Evolutionary conservation across 2,888 invertebrate species (phyloP).

Genomic region (Apodemia zela): DNA sequence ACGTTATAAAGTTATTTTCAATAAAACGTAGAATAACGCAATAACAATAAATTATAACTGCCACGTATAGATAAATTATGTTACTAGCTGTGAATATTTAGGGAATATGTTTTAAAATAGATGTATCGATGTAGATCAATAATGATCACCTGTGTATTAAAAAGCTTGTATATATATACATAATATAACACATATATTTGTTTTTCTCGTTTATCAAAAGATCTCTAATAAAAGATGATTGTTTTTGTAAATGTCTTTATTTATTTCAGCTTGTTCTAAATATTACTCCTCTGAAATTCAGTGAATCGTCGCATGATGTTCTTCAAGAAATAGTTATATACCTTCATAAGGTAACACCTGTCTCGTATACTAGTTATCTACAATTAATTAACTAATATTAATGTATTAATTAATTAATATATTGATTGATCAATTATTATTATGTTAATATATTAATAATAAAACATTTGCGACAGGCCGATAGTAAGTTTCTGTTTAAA

Average conservation of each 20-base stretch:
- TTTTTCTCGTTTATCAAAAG: slow-evolving; percentile 13
- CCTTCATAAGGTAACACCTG: too few species aligned
- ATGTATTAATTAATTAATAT: too few species aligned
- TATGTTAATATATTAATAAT: too few species aligned
- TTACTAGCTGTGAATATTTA: slow-evolving; percentile 3
- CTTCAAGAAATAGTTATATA: too few species aligned
- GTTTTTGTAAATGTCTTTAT: neutral
- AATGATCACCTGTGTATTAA: neutral
- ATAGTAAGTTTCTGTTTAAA: too few species aligned
- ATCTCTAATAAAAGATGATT: slow-evolving; percentile 12
- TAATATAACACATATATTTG: slow-evolving; percentile 7
- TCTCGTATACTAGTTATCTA: too few species aligned
- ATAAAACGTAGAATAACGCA: slow-evolving; percentile 2
- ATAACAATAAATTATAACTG: slow-evolving; percentile 12
- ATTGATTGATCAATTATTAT: too few species aligned
- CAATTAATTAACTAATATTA: too few species aligned
- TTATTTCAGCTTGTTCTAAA: neutral
- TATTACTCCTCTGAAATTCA: neutral
- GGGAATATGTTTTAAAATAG: neutral
- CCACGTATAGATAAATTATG: slow-evolving; percentile 9
- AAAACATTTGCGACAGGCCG: too few species aligned
- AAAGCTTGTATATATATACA: slow-evolving; percentile 13
- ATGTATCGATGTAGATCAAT: neutral
- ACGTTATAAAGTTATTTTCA: neutral
- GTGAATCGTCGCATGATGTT: neutral